Evolutionary conservation across 2,797 vertebrate species (phyloP).

Genomic region (Tinamus major): DNA sequence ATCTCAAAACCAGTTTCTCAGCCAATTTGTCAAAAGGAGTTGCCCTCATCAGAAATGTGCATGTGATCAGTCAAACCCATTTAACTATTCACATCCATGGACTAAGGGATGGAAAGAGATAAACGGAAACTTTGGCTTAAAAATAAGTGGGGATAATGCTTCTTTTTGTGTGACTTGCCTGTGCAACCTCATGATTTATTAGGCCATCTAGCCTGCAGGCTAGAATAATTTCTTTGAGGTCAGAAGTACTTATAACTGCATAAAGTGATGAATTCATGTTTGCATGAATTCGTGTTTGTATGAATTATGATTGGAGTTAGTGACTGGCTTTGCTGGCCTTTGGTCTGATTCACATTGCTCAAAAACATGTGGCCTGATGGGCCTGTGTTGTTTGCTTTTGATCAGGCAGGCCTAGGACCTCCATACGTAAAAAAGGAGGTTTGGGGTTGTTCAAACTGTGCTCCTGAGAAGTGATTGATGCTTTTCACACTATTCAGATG

Average conservation of each 20-base stretch:
- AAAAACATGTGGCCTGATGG: background rate
- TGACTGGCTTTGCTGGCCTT: background rate
- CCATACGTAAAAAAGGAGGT: background rate
- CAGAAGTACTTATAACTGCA: background rate
- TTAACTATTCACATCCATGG: background rate
- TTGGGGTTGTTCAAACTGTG: background rate
- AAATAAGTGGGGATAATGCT: background rate
- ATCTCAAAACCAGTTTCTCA: background rate
- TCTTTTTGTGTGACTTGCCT: background rate
- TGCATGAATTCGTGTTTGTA: background rate
- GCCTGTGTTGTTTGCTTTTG: background rate
- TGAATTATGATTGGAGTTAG: background rate
- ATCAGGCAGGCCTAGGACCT: accelerated
- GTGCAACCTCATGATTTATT: background rate
- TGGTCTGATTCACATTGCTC: background rate
- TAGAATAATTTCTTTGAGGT: background rate
- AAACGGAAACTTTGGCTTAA: background rate
- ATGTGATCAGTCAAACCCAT: background rate
- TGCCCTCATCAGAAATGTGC: background rate
- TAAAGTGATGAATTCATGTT: background rate
- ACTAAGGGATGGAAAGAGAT: background rate
- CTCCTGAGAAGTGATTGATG: background rate
- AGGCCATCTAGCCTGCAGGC: background rate
- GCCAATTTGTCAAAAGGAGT: background rate
- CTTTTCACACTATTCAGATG: background rate